These are phyloP conservation scores for Neoniphon sammara DNA, from an alignment of 2,797 vertebrate genomes.

Conservation along the genomic window DNA sequence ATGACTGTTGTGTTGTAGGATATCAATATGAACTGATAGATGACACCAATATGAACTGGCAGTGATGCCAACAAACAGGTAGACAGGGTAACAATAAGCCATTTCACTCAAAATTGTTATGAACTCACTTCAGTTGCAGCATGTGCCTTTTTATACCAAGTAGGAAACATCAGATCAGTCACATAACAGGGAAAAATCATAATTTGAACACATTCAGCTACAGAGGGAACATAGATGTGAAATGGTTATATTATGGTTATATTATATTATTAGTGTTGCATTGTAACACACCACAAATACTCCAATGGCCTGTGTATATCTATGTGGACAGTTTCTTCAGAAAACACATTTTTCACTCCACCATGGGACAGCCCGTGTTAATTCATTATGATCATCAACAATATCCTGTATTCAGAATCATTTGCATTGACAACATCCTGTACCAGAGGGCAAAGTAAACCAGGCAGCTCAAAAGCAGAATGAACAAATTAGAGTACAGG, in stretches of 20 bases:
- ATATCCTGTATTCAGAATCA: slow-evolving; percentile 36
- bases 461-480: slow-evolving; percentile 33
- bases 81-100: too few relatives aligned
- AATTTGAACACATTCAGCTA: neutral
- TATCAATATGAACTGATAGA: too few relatives aligned
- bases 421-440: slow-evolving; percentile 42
- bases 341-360: slow-evolving; percentile 2
- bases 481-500: neutral
- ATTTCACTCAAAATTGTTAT: too few relatives aligned
- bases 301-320: slow-evolving; percentile 4
- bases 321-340: neutral
- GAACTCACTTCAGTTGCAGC: too few relatives aligned
- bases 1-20: too few relatives aligned
- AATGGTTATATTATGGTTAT: too few relatives aligned
- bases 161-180: neutral
- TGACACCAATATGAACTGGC: too few relatives aligned
- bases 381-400: slow-evolving; percentile 22
- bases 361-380: neutral
- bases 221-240: too few relatives aligned
- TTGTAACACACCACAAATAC: neutral
- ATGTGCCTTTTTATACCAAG: neutral
- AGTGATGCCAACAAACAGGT: too few relatives aligned
- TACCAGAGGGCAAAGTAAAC: slow-evolving; percentile 22
- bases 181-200: neutral
- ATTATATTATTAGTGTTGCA: neutral